A percentile compares a stretch with the other conserved stretches of the same genome.
Evolutionary conservation across 2,797 vertebrate species (phyloP).

Genomic region (Rhodeus uyekii): DNA sequence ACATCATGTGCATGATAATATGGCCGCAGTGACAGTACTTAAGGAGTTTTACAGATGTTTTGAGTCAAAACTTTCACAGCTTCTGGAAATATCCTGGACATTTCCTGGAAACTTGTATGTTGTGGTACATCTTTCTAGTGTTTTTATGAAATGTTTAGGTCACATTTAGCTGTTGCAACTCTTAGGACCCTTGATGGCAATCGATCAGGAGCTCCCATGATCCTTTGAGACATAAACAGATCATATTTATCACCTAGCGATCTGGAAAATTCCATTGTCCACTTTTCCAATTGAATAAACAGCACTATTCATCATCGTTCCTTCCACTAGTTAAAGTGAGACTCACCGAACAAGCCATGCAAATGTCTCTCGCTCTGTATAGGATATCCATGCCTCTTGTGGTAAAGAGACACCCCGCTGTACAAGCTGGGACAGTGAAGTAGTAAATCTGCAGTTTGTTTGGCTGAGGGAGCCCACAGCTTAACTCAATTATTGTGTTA

Average conservation of each 20-base stretch:
- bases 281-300: conserved; percentile 15
- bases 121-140: conserved; percentile 15
- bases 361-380: not conserved
- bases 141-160: conserved; percentile 21
- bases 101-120: not conserved
- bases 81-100: conserved; percentile 12
- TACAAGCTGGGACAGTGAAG: conserved; percentile 18
- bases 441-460: conserved; percentile 38
- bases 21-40: not conserved
- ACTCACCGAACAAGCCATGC: not conserved
- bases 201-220: not conserved
- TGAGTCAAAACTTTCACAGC: not conserved
- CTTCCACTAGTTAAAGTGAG: not conserved
- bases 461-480: conserved; percentile 22
- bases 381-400: conserved; percentile 5
- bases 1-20: not conserved
- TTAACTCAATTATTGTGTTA: conserved; percentile 34
- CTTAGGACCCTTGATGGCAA: not conserved
- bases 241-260: not conserved
- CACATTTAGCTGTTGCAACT: not conserved
- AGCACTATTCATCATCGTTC: not conserved
- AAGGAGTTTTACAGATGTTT: conserved; percentile 29
- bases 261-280: conserved; percentile 16
- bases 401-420: conserved; percentile 17
- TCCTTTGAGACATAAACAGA: conserved; percentile 12